A percentile compares a stretch with the other conserved stretches of the same genome.
These are phyloP conservation scores for Vanessa tameamea DNA, from an alignment of 1,140 invertebrate genomes.

Conservation along the genomic window DNA sequence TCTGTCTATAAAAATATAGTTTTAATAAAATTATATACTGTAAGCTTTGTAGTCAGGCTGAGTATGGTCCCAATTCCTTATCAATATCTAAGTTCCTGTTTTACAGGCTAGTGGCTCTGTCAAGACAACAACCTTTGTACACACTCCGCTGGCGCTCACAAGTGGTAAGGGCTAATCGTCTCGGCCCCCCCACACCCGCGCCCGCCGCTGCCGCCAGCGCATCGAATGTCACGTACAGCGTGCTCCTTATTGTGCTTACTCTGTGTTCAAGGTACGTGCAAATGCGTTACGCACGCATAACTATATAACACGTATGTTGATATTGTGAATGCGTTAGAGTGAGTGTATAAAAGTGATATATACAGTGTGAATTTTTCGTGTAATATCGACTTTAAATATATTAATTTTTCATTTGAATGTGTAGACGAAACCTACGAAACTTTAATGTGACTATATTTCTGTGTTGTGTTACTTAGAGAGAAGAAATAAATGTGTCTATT, in stretches of 20 bases:
- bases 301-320: background rate
- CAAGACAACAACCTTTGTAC: conserved; percentile 69
- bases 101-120: conserved; percentile 66
- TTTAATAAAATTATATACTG: no score
- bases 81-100: no score
- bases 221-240: background rate
- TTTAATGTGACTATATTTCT: conserved; percentile 2
- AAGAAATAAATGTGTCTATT: background rate
- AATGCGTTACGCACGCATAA: no score
- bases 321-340: background rate
- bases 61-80: no score
- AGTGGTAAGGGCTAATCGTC: conserved; percentile 81
- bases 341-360: background rate
- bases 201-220: conserved; percentile 76
- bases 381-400: background rate
- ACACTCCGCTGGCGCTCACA: conserved; percentile 85
- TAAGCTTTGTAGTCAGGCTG: no score
- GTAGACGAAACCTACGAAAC: background rate
- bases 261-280: conserved; percentile 5
- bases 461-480: background rate
- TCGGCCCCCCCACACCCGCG: conserved; percentile 82
- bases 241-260: background rate
- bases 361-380: background rate
- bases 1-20: no score
- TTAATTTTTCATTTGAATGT: background rate